Base-by-base conservation (phyloP, 2,888 invertebrate species). In the Clistopyga incitator region DNA sequence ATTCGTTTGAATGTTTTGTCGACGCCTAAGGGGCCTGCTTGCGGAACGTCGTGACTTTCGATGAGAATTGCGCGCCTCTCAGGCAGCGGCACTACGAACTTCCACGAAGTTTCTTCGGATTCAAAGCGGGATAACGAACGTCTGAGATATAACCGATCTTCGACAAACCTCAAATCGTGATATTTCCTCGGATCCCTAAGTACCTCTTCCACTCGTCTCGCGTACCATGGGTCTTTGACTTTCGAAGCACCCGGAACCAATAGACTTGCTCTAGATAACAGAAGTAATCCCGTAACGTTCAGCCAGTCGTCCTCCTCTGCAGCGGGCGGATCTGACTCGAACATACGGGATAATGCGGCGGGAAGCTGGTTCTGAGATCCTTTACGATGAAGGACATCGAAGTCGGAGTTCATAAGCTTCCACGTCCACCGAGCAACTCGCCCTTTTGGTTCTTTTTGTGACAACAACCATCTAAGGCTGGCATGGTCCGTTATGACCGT, bases 401-500 rank as follows among this genome's bases (percentile, higher is more conserved):
- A 82, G n/a, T 84, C 67, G 65, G 74, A 85, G 0, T 84, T 76
- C 56, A 76, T 75, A 0, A 85, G 50, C 13, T 81, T 61, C 18
- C 85, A 2, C n/a, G 79, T 8, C 86, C 85, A 85, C 10, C 84
- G 47, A 1, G 80, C 84, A 0, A 81, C 25, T 3, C 81, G 42
- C 0, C 84, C 87, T 59, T 67, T 65, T 0, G 88, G 89, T 38
- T 87, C 79, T 8, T 89, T 86, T 4, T 87, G 42, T 15, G 80
- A 84, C 6, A 81, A 77, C 1, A 89, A 65, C 89, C 88, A 90
- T 8, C 67, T 54, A 0, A 90, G 56, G 13, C 84, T 85, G 15
- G 68, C 45, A n/a, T 89, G 89, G 29, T 89, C 88, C 0, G 88
- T 90, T 0, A 89, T 82, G 0, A 90, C 89, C 1, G 65, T 86